These are phyloP conservation scores for Morpho deidamia DNA, from an alignment of 2,888 invertebrate species.

Conservation along the genomic window DNA sequence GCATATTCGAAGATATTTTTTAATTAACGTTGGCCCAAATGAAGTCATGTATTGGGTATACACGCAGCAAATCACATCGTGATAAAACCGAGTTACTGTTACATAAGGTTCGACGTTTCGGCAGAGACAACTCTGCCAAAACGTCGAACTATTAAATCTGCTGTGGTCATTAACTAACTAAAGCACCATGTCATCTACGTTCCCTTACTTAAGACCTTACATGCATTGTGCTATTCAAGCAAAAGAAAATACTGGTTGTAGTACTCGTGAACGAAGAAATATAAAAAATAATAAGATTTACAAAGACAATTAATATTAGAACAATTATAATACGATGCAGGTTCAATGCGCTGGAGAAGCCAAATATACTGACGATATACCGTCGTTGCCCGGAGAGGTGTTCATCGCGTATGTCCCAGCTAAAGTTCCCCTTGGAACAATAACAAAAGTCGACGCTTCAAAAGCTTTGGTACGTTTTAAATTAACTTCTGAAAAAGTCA, in stretches of 20 bases:
- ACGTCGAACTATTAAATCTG: too few species aligned
- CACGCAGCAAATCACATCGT: too few species aligned
- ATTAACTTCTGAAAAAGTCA: neutral
- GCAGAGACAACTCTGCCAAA: too few species aligned
- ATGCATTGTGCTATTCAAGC: neutral
- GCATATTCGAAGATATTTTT: too few species aligned
- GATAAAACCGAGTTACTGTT: too few species aligned
- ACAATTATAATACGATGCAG: slow-evolving; percentile 29
- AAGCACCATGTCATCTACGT: too few species aligned
- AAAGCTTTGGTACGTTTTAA: slow-evolving; percentile 75
- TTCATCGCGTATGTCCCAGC: slow-evolving; percentile 81
- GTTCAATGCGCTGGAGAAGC: slow-evolving; percentile 83
- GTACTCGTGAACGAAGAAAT: neutral
- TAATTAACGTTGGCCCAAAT: too few species aligned
- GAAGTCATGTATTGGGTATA: too few species aligned
- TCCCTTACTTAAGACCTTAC: too few species aligned
- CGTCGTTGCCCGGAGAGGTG: slow-evolving; percentile 77
- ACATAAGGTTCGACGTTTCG: too few species aligned
- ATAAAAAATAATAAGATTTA: neutral
- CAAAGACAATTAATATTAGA: too few species aligned
- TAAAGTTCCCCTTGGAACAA: slow-evolving; percentile 70
- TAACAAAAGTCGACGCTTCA: slow-evolving; percentile 78
- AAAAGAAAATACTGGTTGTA: neutral
- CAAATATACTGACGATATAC: slow-evolving; percentile 81
- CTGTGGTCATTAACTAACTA: too few species aligned